phyloP scores from a whole-genome alignment of 1,140 invertebrate genomes.

The Cotesia vestalis region DNA sequence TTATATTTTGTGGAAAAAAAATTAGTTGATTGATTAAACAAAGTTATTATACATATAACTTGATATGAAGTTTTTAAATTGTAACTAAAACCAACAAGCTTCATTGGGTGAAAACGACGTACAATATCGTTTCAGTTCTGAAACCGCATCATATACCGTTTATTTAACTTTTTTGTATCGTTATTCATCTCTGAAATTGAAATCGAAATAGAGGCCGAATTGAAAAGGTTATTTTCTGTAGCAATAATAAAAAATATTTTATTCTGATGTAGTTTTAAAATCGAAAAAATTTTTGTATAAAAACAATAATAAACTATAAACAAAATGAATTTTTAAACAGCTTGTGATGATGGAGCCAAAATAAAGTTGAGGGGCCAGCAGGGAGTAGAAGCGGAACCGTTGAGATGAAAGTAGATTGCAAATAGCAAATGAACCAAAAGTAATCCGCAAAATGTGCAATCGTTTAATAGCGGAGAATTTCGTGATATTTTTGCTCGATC shows the following conservation, averaged over 20 bases:
- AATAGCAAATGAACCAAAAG: conserved; percentile 15
- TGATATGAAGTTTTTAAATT: background rate
- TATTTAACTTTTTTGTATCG: conserved; percentile 12
- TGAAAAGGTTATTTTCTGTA: background rate
- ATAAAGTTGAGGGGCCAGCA: background rate
- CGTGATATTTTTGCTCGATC: conserved; percentile 33
- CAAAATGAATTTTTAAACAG: too few species aligned
- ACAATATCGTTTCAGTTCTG: conserved; percentile 25
- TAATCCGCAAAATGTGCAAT: conserved; percentile 25
- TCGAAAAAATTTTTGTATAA: too few species aligned
- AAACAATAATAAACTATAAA: too few species aligned
- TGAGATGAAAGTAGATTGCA: background rate
- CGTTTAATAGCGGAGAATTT: conserved; percentile 25
- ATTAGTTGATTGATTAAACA: background rate
- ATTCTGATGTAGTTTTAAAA: too few species aligned
- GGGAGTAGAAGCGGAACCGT: background rate
- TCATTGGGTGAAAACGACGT: background rate
- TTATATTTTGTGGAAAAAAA: background rate
- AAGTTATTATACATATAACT: background rate
- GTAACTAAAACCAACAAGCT: background rate
- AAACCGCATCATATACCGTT: conserved; percentile 29
- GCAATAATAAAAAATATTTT: background rate
- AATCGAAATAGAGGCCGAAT: background rate
- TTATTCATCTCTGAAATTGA: background rate
- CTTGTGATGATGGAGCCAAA: too few species aligned